These are phyloP conservation scores for Melanotaenia boesemani DNA, from an alignment of 2,797 vertebrate genomes.

Conservation along the genomic window DNA sequence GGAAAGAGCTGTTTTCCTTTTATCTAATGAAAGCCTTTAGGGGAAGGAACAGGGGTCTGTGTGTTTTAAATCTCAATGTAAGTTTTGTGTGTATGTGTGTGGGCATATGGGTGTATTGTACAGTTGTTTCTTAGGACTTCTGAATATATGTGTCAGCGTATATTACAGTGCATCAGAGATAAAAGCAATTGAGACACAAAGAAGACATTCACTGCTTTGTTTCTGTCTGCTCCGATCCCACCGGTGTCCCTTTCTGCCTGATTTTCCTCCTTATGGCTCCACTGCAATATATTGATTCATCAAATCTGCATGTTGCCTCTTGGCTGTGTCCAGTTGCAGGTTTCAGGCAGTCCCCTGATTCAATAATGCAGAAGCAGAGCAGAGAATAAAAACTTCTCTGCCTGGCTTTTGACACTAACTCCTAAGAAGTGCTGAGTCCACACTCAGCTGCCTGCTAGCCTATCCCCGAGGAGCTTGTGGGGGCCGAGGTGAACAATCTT, in stretches of 20 bases:
- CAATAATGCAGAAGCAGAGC: conserved; percentile 72
- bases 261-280: conserved; percentile 15
- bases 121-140: conserved; percentile 19
- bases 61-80: conserved; percentile 37
- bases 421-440: conserved; percentile 75
- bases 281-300: conserved; percentile 66
- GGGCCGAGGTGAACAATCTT: conserved; percentile 42
- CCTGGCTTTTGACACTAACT: conserved; percentile 62
- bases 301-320: conserved; percentile 70
- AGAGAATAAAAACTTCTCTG: conserved; percentile 60
- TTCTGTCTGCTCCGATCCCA: conserved; percentile 38
- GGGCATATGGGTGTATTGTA: conserved; percentile 26
- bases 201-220: conserved; percentile 15
- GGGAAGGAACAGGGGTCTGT: conserved; percentile 43
- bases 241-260: conserved; percentile 15
- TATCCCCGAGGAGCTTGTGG: conserved; percentile 53
- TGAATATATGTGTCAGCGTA: conserved; percentile 27
- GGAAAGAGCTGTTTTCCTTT: conserved; percentile 83
- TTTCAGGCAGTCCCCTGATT: conserved; percentile 54
- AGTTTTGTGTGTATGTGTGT: conserved; percentile 1
- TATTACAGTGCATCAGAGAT: conserved; percentile 17
- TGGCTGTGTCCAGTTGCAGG: conserved; percentile 63
- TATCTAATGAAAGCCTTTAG: conserved; percentile 85
- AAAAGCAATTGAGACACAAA: conserved; percentile 29
- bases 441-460: conserved; percentile 55